Evolutionary conservation across 1,140 invertebrate genomes (phyloP).

Genomic region (Polypedilum pembai): DNA sequence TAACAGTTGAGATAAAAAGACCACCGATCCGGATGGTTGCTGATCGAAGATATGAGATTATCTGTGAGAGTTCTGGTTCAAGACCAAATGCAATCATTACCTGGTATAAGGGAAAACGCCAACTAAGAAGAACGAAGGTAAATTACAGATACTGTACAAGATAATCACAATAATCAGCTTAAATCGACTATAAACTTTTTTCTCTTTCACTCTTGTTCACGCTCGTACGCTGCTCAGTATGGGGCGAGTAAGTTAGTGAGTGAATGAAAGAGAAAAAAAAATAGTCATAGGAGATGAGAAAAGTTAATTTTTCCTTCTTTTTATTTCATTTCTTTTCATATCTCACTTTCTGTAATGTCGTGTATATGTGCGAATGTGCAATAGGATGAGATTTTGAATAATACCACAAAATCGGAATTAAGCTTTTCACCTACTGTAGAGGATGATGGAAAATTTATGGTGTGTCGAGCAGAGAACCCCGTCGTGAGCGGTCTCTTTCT

Average conservation of each 20-base stretch:
- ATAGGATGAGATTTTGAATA: constrained; percentile 72
- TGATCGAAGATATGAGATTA: constrained; percentile 66
- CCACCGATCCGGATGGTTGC: constrained; percentile 56
- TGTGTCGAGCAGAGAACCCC: constrained; percentile 79
- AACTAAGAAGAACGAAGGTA: constrained; percentile 66
- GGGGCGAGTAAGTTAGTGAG: too few species aligned
- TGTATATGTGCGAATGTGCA: constrained; percentile 34
- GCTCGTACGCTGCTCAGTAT: too few species aligned
- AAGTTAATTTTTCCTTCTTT: background rate
- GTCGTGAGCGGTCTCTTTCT: constrained; percentile 70
- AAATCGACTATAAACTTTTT: constrained; percentile 31
- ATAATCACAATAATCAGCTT: constrained; percentile 13
- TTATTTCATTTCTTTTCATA: background rate
- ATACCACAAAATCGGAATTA: constrained; percentile 74
- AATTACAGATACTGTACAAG: constrained; percentile 33
- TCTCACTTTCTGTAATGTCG: background rate
- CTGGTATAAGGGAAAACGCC: constrained; percentile 77
- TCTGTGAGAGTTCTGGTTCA: constrained; percentile 74
- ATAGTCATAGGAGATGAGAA: too few species aligned
- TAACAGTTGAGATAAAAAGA: constrained; percentile 65
- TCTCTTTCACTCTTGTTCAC: background rate
- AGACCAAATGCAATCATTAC: constrained; percentile 76
- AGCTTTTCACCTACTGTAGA: constrained; percentile 75
- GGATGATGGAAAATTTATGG: constrained; percentile 78
- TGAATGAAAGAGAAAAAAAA: too few species aligned